These are phyloP conservation scores for Drosophila prostipennis DNA, from an alignment of 2,888 invertebrate genomes.

Conservation along the genomic window DNA sequence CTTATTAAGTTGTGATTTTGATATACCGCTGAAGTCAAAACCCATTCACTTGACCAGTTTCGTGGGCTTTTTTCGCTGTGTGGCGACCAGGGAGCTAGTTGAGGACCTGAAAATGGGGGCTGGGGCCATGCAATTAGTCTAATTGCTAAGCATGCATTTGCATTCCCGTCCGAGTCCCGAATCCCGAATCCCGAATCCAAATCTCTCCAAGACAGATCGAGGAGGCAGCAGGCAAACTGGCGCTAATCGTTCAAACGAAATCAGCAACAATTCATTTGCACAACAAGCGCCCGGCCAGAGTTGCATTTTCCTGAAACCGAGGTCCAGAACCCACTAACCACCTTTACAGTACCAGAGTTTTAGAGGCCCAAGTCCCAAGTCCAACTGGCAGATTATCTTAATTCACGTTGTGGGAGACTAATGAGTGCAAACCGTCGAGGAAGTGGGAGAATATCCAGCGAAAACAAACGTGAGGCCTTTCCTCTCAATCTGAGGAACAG, in stretches of 20 bases:
- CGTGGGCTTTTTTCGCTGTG: slow-evolving; percentile 5
- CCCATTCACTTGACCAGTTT: not conserved
- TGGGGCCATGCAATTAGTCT: slow-evolving; percentile 74
- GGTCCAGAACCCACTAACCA: slow-evolving; percentile 11
- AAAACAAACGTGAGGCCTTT: slow-evolving; percentile 49
- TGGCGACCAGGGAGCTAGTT: not conserved
- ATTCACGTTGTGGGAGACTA: slow-evolving; percentile 84
- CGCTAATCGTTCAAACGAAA: slow-evolving; percentile 84
- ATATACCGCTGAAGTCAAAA: not conserved
- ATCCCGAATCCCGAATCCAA: not conserved
- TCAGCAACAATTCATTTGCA: slow-evolving; percentile 84
- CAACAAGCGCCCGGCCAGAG: slow-evolving; percentile 78
- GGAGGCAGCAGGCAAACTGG: slow-evolving; percentile 49
- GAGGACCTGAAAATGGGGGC: slow-evolving; percentile 13
- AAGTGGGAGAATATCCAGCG: slow-evolving; percentile 54
- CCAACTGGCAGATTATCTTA: slow-evolving; percentile 81
- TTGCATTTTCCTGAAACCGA: slow-evolving; percentile 20
- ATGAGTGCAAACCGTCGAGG: slow-evolving; percentile 80
- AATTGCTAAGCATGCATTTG: slow-evolving; percentile 79
- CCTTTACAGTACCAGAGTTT: not conserved
- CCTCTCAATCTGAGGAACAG: slow-evolving; percentile 26
- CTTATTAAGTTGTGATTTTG: not conserved
- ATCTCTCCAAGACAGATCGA: slow-evolving; percentile 25
- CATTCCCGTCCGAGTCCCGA: slow-evolving; percentile 14
- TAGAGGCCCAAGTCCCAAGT: slow-evolving; percentile 7